A percentile compares a stretch with the other conserved stretches of the same genome.
Evolutionary conservation across 2,113 vertebrate species (phyloP).

Genomic region (Helogale parvula): DNA sequence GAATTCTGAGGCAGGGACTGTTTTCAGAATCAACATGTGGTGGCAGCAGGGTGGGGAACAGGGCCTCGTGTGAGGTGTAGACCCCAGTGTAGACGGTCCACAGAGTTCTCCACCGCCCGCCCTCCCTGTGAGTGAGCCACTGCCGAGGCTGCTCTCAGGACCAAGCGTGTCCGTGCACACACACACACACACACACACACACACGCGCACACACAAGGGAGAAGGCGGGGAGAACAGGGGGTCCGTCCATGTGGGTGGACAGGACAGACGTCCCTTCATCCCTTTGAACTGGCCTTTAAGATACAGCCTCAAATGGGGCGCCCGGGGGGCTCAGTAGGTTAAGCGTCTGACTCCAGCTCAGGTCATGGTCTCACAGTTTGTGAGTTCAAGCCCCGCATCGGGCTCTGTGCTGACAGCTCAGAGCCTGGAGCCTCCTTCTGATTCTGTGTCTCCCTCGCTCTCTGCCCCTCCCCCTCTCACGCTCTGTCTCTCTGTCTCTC

Average conservation of each 20-base stretch:
- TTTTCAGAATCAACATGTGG: not conserved
- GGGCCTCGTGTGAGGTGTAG: fast-evolving
- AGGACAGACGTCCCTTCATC: not conserved
- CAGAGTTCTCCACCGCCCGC: fast-evolving
- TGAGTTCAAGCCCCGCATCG: too few species aligned
- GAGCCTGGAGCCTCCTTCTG: too few species aligned
- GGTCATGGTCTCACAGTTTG: too few species aligned
- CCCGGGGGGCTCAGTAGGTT: too few species aligned
- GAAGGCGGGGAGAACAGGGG: too few species aligned
- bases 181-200: not conserved
- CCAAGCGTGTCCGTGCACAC: not conserved
- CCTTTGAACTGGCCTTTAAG: not conserved
- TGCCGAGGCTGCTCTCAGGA: not conserved
- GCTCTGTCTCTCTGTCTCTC: too few species aligned
- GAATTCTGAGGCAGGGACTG: not conserved
- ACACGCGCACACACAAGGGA: too few species aligned
- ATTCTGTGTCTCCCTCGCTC: too few species aligned
- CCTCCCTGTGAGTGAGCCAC: not conserved
- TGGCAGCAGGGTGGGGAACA: not conserved
- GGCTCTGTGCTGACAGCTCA: too few species aligned
- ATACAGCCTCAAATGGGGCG: not conserved
- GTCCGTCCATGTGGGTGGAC: fast-evolving
- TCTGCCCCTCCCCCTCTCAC: too few species aligned
- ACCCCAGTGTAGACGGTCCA: fast-evolving
- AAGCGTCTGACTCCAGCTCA: too few species aligned